phyloP scores from a whole-genome alignment of 2,797 vertebrate genomes.

The Thamnophis elegans region DNA sequence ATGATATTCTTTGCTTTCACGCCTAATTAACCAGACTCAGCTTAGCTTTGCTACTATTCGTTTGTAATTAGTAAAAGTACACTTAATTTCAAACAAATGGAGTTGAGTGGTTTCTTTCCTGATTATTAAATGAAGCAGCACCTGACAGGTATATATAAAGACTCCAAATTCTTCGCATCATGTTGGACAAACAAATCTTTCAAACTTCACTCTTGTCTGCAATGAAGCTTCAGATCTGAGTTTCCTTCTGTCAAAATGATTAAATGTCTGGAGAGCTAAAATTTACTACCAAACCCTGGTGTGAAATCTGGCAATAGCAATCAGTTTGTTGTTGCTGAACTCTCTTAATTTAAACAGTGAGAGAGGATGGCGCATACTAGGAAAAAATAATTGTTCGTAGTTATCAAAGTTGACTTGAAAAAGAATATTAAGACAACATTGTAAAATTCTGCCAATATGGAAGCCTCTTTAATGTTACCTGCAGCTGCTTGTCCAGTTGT shows the following conservation, averaged over 20 bases:
- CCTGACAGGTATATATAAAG: neutral
- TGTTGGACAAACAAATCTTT: neutral
- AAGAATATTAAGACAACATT: neutral
- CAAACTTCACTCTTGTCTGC: neutral
- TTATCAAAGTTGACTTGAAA: neutral
- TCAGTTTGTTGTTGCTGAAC: neutral
- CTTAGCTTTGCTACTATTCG: too few species aligned
- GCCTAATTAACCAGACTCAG: too few species aligned
- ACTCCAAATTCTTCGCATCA: neutral
- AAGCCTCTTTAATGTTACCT: slow-evolving; percentile 69
- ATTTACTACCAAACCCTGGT: neutral
- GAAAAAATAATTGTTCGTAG: neutral
- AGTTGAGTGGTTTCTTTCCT: too few species aligned
- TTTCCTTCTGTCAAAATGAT: neutral
- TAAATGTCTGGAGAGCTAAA: neutral
- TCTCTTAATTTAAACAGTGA: neutral
- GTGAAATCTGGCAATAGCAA: neutral
- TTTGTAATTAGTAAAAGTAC: too few species aligned
- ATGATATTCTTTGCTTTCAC: too few species aligned
- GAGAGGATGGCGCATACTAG: neutral
- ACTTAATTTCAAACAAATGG: too few species aligned
- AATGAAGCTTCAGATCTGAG: neutral
- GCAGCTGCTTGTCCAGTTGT: slow-evolving; percentile 94
- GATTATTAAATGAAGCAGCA: too few species aligned
- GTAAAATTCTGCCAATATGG: neutral